phyloP scores from a whole-genome alignment of 2,113 vertebrate species.

The Eira barbara region DNA sequence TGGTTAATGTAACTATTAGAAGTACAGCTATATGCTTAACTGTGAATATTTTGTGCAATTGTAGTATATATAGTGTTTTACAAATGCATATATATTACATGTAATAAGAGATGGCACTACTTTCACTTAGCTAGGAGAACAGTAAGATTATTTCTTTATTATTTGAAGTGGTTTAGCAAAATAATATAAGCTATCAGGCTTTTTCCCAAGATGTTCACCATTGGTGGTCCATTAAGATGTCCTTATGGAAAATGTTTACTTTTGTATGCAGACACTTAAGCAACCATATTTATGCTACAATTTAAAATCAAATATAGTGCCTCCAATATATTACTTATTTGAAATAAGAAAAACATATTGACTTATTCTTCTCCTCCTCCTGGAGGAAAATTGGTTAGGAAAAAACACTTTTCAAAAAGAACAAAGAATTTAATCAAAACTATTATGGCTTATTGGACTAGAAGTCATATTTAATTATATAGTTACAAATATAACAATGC shows the following conservation, averaged over 20 bases:
- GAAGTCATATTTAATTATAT: neutral
- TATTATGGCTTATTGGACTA: neutral
- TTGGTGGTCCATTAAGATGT: neutral
- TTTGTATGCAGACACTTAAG: neutral
- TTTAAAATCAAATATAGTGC: neutral
- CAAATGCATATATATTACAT: neutral
- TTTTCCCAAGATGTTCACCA: neutral
- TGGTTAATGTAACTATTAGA: neutral
- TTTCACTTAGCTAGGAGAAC: neutral
- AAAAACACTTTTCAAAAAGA: constrained; percentile 34
- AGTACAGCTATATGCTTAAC: neutral
- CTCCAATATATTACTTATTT: neutral
- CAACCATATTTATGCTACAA: neutral
- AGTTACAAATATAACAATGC: neutral
- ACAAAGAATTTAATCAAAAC: neutral
- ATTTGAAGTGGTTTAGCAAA: neutral
- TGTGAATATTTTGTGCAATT: neutral
- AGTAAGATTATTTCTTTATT: neutral
- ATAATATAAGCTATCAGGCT: neutral
- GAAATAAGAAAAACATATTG: neutral
- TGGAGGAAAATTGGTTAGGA: neutral
- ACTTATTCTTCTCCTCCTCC: neutral
- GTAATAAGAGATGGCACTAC: neutral
- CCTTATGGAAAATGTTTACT: neutral
- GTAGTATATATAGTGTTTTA: neutral